Percentiles rank a stretch among this genome's conserved stretches.
These are phyloP conservation scores for Syrmaticus mikado DNA, from an alignment of 2,113 vertebrate species.

Conservation along the genomic window DNA sequence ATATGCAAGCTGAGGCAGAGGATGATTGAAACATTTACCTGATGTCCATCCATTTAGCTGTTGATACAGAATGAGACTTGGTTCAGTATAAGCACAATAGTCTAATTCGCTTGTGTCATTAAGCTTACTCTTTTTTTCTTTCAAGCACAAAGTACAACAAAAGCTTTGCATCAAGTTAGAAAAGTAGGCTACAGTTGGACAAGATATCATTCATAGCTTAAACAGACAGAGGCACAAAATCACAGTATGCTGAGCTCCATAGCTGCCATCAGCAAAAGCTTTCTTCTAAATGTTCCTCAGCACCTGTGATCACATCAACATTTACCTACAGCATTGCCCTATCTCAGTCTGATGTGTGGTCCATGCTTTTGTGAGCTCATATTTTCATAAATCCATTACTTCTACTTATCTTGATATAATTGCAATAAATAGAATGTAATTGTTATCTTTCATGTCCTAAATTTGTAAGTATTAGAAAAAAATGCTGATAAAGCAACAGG, in stretches of 20 bases:
- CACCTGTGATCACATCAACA: background rate
- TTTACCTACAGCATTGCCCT: background rate
- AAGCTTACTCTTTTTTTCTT: background rate
- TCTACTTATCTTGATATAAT: background rate
- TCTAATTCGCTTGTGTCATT: background rate
- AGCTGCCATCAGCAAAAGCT: background rate
- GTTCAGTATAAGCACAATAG: background rate
- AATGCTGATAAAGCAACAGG: background rate
- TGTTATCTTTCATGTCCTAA: background rate
- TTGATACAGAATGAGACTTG: background rate
- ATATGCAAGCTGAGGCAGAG: background rate
- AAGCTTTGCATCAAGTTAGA: background rate
- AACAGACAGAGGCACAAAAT: background rate
- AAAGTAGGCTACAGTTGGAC: background rate
- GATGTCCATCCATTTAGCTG: background rate
- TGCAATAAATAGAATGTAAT: background rate
- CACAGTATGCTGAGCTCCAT: background rate
- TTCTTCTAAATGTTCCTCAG: constrained; percentile 6
- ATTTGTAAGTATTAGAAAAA: background rate
- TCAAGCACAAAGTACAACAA: background rate
- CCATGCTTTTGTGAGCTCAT: background rate
- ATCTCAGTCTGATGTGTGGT: no score
- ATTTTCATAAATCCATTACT: background rate
- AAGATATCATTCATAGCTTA: background rate
- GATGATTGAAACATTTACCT: background rate